Percentiles rank a stretch among this genome's conserved stretches.
These are phyloP conservation scores for Hiodon alosoides DNA, from an alignment of 2,113 vertebrate genomes.

Conservation along the genomic window DNA sequence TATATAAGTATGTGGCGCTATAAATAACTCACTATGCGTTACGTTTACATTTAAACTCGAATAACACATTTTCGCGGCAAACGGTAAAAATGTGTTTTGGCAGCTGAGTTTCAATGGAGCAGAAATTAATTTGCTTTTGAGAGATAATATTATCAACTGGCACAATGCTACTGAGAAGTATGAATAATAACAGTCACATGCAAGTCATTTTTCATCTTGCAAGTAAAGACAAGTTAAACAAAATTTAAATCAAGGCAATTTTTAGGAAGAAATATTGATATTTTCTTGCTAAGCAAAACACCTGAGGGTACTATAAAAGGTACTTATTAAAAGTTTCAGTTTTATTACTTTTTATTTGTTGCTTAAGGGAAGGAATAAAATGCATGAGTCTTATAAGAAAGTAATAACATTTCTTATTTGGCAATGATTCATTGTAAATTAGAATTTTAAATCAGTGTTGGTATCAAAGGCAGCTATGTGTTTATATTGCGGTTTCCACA, in stretches of 20 bases:
- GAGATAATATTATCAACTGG: slow-evolving; percentile 20
- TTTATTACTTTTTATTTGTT: slow-evolving; percentile 65
- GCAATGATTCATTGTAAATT: slow-evolving; percentile 42
- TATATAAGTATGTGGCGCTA: not conserved
- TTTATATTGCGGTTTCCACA: slow-evolving; percentile 7
- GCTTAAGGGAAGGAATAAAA: slow-evolving; percentile 50
- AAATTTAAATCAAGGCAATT: slow-evolving; percentile 38
- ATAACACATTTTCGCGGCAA: slow-evolving; percentile 1
- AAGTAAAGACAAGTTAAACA: slow-evolving; percentile 36
- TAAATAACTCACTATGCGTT: not conserved
- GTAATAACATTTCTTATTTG: slow-evolving; percentile 50
- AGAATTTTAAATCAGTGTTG: slow-evolving; percentile 44
- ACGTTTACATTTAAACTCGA: not conserved
- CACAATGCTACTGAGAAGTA: slow-evolving; percentile 6
- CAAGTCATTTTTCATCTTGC: slow-evolving; percentile 51
- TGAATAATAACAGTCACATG: slow-evolving; percentile 41
- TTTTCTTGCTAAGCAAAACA: slow-evolving; percentile 51
- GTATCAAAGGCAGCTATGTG: slow-evolving; percentile 24
- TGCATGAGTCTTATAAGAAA: slow-evolving; percentile 45
- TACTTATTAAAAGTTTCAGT: slow-evolving; percentile 65
- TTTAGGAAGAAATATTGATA: slow-evolving; percentile 49
- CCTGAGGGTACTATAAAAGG: slow-evolving; percentile 43
- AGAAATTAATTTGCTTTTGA: slow-evolving; percentile 20
- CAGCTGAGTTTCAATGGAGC: slow-evolving; percentile 12
- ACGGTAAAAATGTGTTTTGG: slow-evolving; percentile 13